Conservation (phyloP, 2,113 vertebrate genomes). For the Fregetta grallaria region DNA sequence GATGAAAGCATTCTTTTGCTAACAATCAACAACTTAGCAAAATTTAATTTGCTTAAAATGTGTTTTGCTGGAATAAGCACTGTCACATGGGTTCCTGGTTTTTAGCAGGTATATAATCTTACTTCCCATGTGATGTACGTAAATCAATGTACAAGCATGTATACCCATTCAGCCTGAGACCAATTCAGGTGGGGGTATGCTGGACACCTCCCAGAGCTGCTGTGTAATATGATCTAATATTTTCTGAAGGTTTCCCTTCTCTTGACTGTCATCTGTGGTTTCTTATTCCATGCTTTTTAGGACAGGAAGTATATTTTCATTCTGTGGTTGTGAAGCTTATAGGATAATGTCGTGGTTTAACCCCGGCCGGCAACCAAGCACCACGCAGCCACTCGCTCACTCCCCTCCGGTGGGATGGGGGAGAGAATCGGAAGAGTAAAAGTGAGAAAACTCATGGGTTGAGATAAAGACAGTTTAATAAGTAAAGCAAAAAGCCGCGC, state of each 20-base stretch:
- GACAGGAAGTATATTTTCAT: neutral
- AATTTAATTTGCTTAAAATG: neutral
- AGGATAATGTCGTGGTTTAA: too few relatives aligned
- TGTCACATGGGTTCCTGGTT: neutral
- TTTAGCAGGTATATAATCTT: neutral
- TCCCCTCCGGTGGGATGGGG: too few relatives aligned
- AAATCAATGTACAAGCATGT: neutral
- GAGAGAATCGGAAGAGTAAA: too few relatives aligned
- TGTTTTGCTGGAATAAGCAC: neutral
- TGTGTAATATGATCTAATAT: neutral
- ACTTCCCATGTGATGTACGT: neutral
- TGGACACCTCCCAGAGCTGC: neutral
- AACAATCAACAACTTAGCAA: neutral
- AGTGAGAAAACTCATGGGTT: too few relatives aligned
- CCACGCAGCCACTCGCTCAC: too few relatives aligned
- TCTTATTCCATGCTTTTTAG: neutral
- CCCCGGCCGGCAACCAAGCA: too few relatives aligned
- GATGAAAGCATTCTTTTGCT: neutral
- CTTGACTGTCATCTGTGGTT: too few relatives aligned
- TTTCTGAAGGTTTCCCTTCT: neutral
- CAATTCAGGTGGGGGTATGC: fast-evolving
- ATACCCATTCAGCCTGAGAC: too few relatives aligned
- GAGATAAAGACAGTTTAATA: too few relatives aligned
- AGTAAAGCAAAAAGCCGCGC: too few relatives aligned
- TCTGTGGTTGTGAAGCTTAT: neutral